These are phyloP conservation scores for Rhopalosiphum nymphaeae DNA, from an alignment of 2,888 invertebrate species.

Conservation along the genomic window DNA sequence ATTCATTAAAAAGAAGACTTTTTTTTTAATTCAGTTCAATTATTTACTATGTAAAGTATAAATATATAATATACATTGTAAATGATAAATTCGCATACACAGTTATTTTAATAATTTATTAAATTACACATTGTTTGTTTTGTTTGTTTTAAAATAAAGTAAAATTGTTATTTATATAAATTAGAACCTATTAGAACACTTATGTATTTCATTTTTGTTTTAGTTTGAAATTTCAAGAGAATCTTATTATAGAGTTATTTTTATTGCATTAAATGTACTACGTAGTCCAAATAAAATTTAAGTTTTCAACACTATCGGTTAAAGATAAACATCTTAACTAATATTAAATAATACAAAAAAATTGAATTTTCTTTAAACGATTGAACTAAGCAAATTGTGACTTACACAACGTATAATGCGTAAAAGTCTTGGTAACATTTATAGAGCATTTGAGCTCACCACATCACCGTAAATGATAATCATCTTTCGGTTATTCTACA, in stretches of 20 bases:
- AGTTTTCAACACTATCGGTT: not conserved
- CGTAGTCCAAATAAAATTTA: not conserved
- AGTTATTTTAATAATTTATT: no score
- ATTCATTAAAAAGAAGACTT: not conserved
- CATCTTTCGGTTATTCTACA: not conserved
- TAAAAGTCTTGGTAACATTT: not conserved
- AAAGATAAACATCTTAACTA: not conserved
- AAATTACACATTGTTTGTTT: no score
- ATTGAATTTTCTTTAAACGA: not conserved
- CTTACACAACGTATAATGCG: not conserved
- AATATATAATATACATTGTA: no score
- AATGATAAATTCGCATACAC: no score
- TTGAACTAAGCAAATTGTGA: not conserved
- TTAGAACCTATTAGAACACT: not conserved
- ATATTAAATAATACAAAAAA: not conserved
- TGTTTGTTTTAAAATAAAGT: no score
- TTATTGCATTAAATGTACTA: not conserved
- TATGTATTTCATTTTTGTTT: not conserved
- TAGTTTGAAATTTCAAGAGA: not conserved
- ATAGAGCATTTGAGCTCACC: not conserved
- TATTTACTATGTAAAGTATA: not conserved
- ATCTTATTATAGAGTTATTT: not conserved
- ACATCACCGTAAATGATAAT: not conserved
- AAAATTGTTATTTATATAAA: not conserved
- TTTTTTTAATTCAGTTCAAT: not conserved